Percentiles rank a stretch among this genome's conserved stretches.
phyloP scores from a whole-genome alignment of 2,888 invertebrate species.

The Brachyopa scutellaris region DNA sequence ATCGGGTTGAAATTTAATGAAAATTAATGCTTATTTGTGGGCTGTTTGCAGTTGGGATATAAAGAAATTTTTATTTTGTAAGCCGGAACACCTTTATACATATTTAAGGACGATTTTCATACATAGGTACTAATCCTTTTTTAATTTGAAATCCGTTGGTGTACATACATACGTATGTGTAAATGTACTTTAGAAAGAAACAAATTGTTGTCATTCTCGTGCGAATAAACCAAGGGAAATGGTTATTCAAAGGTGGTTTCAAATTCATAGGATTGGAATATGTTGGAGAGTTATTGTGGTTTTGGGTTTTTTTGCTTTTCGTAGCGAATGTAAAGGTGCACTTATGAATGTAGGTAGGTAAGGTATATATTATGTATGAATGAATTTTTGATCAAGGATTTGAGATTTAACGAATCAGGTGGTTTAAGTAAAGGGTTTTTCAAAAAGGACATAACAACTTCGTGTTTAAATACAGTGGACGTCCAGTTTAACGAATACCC shows the following conservation, averaged over 20 bases:
- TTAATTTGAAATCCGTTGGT: slow-evolving; percentile 41
- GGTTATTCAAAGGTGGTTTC: slow-evolving; percentile 41
- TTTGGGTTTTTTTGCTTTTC: background rate
- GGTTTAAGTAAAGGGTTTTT: too few relatives aligned
- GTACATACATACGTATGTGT: slow-evolving; percentile 13
- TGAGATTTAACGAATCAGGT: too few relatives aligned
- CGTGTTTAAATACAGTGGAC: too few relatives aligned
- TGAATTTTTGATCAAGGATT: too few relatives aligned
- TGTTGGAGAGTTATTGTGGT: background rate
- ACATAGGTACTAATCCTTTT: slow-evolving; percentile 47
- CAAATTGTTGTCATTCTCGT: slow-evolving; percentile 27
- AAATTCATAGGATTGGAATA: slow-evolving; percentile 38
- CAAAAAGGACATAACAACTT: too few relatives aligned
- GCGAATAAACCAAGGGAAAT: slow-evolving; percentile 23
- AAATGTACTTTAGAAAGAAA: slow-evolving; percentile 4
- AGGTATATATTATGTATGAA: too few relatives aligned
- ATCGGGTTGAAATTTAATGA: background rate
- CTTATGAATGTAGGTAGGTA: too few relatives aligned
- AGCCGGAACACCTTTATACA: slow-evolving; percentile 11
- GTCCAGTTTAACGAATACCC: too few relatives aligned
- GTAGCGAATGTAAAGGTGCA: too few relatives aligned
- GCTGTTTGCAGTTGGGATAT: background rate
- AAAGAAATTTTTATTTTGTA: slow-evolving; percentile 35
- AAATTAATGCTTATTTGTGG: background rate
- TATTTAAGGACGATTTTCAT: slow-evolving; percentile 24